These are phyloP conservation scores for Sicus ferrugineus DNA, from an alignment of 2,888 invertebrate genomes.

Conservation along the genomic window DNA sequence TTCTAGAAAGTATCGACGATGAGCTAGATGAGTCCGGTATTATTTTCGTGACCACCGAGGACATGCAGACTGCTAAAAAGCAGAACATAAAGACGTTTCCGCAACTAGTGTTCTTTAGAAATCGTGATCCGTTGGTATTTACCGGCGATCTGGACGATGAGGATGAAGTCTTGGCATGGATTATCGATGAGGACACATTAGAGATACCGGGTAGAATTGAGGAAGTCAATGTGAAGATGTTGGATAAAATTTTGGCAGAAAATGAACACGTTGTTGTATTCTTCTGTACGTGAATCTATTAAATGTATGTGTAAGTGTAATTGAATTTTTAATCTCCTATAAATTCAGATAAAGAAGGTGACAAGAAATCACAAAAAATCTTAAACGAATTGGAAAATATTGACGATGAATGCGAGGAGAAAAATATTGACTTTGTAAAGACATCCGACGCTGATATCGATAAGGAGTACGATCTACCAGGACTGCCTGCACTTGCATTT, in stretches of 20 bases:
- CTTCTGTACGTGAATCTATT: constrained; percentile 76
- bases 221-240: constrained; percentile 88
- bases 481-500: constrained; percentile 83
- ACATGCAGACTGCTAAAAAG: constrained; percentile 80
- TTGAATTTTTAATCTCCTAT: constrained; percentile 21
- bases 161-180: constrained; percentile 89
- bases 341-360: constrained; percentile 82
- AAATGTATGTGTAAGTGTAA: not conserved
- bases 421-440: constrained; percentile 90
- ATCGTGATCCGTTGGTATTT: constrained; percentile 86
- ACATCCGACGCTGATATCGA: constrained; percentile 88
- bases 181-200: constrained; percentile 88
- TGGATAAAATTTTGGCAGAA: constrained; percentile 87
- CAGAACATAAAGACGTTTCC: constrained; percentile 86
- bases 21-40: constrained; percentile 92
- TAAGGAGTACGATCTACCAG: constrained; percentile 84
- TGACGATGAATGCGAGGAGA: constrained; percentile 91
- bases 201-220: constrained; percentile 93
- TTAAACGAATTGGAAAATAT: constrained; percentile 89
- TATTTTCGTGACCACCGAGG: constrained; percentile 92
- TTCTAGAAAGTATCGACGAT: constrained; percentile 91
- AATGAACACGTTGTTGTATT: constrained; percentile 91
- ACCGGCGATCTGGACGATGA: constrained; percentile 88
- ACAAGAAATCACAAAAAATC: constrained; percentile 88
- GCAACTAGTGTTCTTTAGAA: constrained; percentile 87